Evolutionary conservation across 2,113 vertebrate genomes (phyloP).

Genomic region (Pithys albifrons): DNA sequence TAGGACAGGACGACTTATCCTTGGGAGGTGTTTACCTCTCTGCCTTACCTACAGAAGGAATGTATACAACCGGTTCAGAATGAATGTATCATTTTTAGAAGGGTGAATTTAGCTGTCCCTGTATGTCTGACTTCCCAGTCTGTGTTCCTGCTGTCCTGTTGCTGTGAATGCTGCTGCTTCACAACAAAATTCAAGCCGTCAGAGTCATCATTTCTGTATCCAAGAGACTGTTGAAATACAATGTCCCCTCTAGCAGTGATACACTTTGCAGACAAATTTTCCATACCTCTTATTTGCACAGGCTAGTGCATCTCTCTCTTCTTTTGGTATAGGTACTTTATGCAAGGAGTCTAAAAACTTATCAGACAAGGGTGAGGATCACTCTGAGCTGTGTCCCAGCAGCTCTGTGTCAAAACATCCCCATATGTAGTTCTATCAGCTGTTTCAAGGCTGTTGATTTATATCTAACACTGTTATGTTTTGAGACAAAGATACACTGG

Average conservation of each 20-base stretch:
- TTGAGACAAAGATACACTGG: conserved; percentile 62
- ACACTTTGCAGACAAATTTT: background rate
- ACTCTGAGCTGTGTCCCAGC: background rate
- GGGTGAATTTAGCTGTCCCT: background rate
- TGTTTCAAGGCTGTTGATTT: conserved; percentile 41
- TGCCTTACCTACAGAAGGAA: background rate
- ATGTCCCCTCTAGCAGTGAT: background rate
- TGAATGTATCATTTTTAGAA: background rate
- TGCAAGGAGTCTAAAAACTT: background rate
- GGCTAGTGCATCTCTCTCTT: accelerated
- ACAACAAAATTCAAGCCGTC: background rate
- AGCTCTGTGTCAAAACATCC: background rate
- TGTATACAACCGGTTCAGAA: background rate
- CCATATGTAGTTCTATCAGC: background rate
- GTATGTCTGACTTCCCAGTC: background rate
- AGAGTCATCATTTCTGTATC: background rate
- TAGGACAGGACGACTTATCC: background rate
- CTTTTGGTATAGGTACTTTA: background rate
- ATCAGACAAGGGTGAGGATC: background rate
- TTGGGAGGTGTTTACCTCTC: background rate
- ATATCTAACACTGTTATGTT: conserved; percentile 38
- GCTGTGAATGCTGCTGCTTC: background rate
- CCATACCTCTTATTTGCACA: background rate
- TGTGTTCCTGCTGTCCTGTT: background rate
- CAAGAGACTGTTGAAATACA: background rate